These are phyloP conservation scores for Athalia rosae DNA, from an alignment of 2,888 invertebrate species.

Conservation along the genomic window DNA sequence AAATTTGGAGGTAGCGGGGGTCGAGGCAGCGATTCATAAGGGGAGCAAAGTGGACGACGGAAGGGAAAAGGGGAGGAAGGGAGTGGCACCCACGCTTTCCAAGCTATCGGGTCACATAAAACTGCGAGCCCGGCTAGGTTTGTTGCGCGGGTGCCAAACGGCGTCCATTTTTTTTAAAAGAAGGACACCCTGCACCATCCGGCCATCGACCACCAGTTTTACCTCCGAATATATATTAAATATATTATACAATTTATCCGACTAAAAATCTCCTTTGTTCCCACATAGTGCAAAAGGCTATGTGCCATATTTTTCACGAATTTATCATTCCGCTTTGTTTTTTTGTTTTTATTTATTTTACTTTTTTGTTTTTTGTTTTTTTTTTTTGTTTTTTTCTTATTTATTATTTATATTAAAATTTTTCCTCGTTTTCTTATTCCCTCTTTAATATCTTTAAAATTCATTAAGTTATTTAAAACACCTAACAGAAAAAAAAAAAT, in stretches of 20 bases:
- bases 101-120: constrained; percentile 65
- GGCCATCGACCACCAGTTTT: constrained; percentile 23
- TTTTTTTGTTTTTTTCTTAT: constrained; percentile 15
- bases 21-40: constrained; percentile 52
- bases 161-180: neutral
- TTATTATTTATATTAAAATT: constrained; percentile 41
- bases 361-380: constrained; percentile 52
- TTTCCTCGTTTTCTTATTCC: constrained; percentile 43
- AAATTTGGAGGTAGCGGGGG: constrained; percentile 55
- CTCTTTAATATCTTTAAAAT: constrained; percentile 69
- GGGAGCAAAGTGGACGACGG: neutral
- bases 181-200: neutral
- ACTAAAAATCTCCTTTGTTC: constrained; percentile 68
- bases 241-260: constrained; percentile 72
- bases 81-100: constrained; percentile 47
- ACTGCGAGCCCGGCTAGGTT: constrained; percentile 64
- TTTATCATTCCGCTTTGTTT: constrained; percentile 39
- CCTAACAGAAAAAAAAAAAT: constrained; percentile 68
- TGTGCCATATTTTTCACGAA: constrained; percentile 49
- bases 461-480: constrained; percentile 71
- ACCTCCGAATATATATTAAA: constrained; percentile 70
- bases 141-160: constrained; percentile 47
- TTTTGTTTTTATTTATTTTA: constrained; percentile 16
- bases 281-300: constrained; percentile 69
- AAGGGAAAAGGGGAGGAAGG: constrained; percentile 31